Percentiles rank a stretch among this genome's conserved stretches.
phyloP scores from a whole-genome alignment of 1,140 invertebrate genomes.

The Drosophila littoralis region DNA sequence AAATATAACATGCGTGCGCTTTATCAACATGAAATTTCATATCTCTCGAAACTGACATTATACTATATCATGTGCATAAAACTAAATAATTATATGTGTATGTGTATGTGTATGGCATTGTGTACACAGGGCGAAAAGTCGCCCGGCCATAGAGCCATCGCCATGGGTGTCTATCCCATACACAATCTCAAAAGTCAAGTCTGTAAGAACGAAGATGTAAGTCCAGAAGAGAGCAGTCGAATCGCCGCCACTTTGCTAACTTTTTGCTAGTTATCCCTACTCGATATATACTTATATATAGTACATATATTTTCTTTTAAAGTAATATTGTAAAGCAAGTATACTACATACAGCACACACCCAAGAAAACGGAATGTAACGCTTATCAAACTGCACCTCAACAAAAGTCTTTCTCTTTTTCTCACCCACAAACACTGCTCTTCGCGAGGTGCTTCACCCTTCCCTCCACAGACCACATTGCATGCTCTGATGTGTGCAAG shows the following conservation, averaged over 20 bases:
- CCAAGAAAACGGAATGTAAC: constrained; percentile 33
- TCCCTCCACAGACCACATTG: constrained; percentile 6
- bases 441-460: constrained; percentile 3
- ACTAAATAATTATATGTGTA: constrained; percentile 33
- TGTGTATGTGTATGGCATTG: constrained; percentile 37
- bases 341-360: constrained; percentile 16
- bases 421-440: constrained; percentile 1
- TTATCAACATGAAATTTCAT: constrained; percentile 67
- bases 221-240: constrained; percentile 84
- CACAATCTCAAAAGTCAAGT: constrained; percentile 93
- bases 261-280: constrained; percentile 21
- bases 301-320: constrained; percentile 1
- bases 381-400: constrained; percentile 39
- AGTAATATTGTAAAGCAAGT: constrained; percentile 20
- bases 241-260: constrained; percentile 18
- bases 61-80: constrained; percentile 33
- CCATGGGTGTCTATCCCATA: constrained; percentile 94
- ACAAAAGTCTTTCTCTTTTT: constrained; percentile 4
- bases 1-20: constrained; percentile 66
- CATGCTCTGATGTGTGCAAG: constrained; percentile 41
- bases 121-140: constrained; percentile 91
- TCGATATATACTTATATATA: not conserved
- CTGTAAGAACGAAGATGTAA: constrained; percentile 94
- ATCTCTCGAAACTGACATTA: constrained; percentile 34
- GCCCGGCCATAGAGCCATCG: constrained; percentile 92